These are phyloP conservation scores for Centropus bengalensis DNA, from an alignment of 2,113 vertebrate genomes.

Conservation along the genomic window DNA sequence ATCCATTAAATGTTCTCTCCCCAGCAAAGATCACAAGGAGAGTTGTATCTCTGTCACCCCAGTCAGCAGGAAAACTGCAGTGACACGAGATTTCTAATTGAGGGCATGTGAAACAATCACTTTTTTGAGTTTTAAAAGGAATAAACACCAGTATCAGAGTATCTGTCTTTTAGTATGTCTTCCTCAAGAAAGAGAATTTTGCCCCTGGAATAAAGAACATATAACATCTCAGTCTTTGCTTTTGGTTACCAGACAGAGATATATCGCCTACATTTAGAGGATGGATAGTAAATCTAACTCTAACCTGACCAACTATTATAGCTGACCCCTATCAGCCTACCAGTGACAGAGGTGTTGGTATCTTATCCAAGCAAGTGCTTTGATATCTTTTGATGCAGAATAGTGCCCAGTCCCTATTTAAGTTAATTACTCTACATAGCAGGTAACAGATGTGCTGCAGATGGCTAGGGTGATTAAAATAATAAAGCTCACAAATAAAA, in stretches of 20 bases:
- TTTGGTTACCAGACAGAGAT: not conserved
- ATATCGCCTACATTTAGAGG: not conserved
- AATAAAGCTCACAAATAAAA: slow-evolving; percentile 16
- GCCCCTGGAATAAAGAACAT: not conserved
- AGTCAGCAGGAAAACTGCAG: not conserved
- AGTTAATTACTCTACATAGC: slow-evolving; percentile 47
- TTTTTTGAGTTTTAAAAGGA: not conserved
- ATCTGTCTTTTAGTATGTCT: not conserved
- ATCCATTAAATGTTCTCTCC: slow-evolving; percentile 3
- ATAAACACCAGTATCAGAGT: not conserved
- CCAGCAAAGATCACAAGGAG: not conserved
- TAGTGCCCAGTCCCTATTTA: slow-evolving; percentile 11
- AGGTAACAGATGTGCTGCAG: slow-evolving; percentile 61
- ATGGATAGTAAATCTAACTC: not conserved
- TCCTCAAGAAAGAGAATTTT: not conserved
- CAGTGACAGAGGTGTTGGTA: not conserved
- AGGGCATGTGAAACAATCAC: not conserved
- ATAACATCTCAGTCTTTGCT: not conserved
- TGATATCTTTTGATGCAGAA: slow-evolving; percentile 10
- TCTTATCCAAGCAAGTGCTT: slow-evolving; percentile 19
- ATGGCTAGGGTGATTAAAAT: slow-evolving; percentile 47
- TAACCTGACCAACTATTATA: not conserved
- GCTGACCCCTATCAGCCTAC: not conserved
- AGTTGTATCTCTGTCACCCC: not conserved
- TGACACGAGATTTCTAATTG: not conserved